Percentiles rank a stretch among this genome's conserved stretches.
These are phyloP conservation scores for Microctonus aethiopoides DNA, from an alignment of 2,888 invertebrate genomes.

Conservation along the genomic window DNA sequence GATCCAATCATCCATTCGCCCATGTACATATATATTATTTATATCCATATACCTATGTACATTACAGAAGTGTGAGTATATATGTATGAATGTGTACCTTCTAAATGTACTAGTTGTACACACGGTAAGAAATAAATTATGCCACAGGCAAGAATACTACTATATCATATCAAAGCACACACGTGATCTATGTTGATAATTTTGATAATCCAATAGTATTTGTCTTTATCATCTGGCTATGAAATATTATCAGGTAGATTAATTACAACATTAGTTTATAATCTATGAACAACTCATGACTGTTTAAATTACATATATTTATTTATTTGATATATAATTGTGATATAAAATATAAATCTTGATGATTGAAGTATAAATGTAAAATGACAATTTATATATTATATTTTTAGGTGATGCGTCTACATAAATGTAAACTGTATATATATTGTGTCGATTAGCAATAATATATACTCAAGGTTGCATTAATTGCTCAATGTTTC, in stretches of 20 bases:
- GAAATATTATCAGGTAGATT: neutral
- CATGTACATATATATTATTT: neutral
- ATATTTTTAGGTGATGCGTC: neutral
- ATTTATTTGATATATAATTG: neutral
- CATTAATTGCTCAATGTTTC: slow-evolving; percentile 16
- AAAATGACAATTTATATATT: neutral
- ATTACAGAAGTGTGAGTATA: no score
- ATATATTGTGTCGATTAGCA: neutral
- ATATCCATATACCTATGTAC: no score
- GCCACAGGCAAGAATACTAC: neutral
- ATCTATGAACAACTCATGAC: neutral
- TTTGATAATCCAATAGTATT: neutral
- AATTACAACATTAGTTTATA: neutral
- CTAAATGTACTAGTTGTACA: neutral
- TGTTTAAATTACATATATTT: neutral
- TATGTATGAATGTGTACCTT: no score
- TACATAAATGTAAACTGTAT: neutral
- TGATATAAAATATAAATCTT: neutral
- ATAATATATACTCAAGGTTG: neutral
- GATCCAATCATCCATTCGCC: neutral
- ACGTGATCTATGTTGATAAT: neutral
- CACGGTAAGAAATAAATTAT: neutral
- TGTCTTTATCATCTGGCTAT: neutral
- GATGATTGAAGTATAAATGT: neutral
- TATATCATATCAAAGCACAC: neutral